Evolutionary conservation across 2,797 vertebrate genomes (phyloP).

Genomic region (Spondyliosoma cantharus): DNA sequence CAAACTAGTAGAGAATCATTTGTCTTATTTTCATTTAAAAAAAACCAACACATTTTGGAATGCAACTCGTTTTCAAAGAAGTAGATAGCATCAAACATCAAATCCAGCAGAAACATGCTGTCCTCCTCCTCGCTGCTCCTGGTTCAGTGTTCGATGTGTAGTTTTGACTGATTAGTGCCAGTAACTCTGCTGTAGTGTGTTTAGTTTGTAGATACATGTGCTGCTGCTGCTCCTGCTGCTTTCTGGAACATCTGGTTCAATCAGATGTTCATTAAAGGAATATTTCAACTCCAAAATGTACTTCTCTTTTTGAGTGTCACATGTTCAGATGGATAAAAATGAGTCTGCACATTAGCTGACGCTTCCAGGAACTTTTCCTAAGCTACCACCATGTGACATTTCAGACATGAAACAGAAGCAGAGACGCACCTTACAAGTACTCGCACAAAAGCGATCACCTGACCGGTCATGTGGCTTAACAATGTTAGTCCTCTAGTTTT

Average conservation of each 20-base stretch:
- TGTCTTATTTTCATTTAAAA: not conserved
- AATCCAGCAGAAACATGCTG: constrained; percentile 50
- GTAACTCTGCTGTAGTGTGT: constrained; percentile 17
- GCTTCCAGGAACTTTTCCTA: too few relatives aligned
- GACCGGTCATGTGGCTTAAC: too few relatives aligned
- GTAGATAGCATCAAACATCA: constrained; percentile 8
- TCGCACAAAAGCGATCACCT: too few relatives aligned
- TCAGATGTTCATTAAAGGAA: constrained; percentile 1
- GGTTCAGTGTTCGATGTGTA: constrained; percentile 19
- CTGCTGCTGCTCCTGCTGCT: not conserved
- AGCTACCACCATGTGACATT: too few relatives aligned
- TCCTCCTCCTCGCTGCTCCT: constrained; percentile 17
- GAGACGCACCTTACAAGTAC: too few relatives aligned
- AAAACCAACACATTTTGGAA: constrained; percentile 47
- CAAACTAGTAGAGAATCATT: not conserved
- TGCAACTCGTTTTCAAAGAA: constrained; percentile 16
- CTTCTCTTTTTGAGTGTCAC: not conserved
- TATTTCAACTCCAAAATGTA: not conserved
- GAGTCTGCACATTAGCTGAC: too few relatives aligned
- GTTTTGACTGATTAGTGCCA: constrained; percentile 24
- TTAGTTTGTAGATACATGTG: constrained; percentile 5
- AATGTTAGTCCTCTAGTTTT: too few relatives aligned
- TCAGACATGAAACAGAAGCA: too few relatives aligned
- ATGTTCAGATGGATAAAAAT: not conserved
- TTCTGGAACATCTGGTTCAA: not conserved